Evolutionary conservation across 2,113 vertebrate genomes (phyloP).

Genomic region (Progne subis): DNA sequence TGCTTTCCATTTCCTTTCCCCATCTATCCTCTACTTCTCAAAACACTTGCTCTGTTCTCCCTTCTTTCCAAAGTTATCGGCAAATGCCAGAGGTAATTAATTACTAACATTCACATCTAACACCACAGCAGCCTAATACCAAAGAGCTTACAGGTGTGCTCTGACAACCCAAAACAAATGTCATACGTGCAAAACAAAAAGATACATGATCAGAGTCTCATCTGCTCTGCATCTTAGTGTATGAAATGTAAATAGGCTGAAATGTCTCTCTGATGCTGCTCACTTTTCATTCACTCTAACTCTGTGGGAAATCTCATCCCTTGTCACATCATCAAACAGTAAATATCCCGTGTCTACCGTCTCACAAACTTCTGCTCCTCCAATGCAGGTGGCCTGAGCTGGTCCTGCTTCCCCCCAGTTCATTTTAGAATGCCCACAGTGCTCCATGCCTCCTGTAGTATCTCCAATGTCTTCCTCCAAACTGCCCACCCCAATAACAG

Average conservation of each 20-base stretch:
- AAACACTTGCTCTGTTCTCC: not conserved
- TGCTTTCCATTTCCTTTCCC: not conserved
- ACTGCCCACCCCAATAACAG: not conserved
- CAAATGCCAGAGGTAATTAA: not conserved
- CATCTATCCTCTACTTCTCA: not conserved
- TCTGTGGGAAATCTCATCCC: not conserved
- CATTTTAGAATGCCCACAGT: not conserved
- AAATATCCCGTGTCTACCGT: not conserved
- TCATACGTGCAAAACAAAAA: not conserved
- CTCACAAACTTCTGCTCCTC: not conserved
- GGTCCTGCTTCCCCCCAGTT: not conserved
- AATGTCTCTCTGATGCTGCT: not conserved
- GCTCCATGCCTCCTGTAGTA: not conserved
- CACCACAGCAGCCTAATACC: not conserved
- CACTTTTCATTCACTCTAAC: not conserved
- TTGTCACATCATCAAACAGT: not conserved
- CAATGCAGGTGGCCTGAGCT: accelerated
- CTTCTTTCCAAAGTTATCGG: not conserved
- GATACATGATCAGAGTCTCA: not conserved
- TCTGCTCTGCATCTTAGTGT: not conserved
- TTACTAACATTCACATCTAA: not conserved
- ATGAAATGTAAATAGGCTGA: not conserved
- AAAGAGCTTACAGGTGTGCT: not conserved
- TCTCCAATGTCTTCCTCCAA: not conserved
- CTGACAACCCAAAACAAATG: not conserved